Evolutionary conservation across 2,113 vertebrate species (phyloP), one percentile per base, ranked within the genome.

Genomic region (Columba janthina): DNA sequence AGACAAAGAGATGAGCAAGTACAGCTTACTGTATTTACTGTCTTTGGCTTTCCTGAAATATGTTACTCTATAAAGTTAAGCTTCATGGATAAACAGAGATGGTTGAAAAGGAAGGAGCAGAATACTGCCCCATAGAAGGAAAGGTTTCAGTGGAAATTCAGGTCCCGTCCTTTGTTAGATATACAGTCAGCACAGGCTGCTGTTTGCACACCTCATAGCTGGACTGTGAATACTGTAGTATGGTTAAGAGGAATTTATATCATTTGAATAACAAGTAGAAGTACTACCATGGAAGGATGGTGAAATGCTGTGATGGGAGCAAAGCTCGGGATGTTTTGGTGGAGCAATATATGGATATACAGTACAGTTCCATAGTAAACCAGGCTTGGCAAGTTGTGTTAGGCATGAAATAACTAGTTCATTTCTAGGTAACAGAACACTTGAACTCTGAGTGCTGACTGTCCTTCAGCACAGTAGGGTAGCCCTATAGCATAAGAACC

Each of bases 1-100:
- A 99, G 98, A 95, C 98, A 99, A 96, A 99, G 97, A 97, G 99
- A 99, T 77, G 99, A 99, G 36, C 99, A 99, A 98, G 99, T 99
- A 97, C 51, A 65, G 19, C 36, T 89, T 75, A 56, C 51, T 88
- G 38, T 42, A 36, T 86, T 90, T 78, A 58, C 51, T 88, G 54
- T 19, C 48, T 88, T 83, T 73, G 69, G 7, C 71, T 87, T 85
- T 67, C 67, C 40, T 78, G 12, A 93, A 72, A 51, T 87, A 15
- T 8, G 5, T 66, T 76, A 26, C 15, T 42, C 10, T 11, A 5
- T 82, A 46, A 56, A 46, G 9, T 31, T 71, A 50, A 50, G 34
- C 40, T 15, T 77, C 20, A 26, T 51, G 42, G 20, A 6, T 72
- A 72, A 32, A 69, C 20, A 80, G 53, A 48, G 21, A 10, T 71